Evolutionary conservation across 2,888 invertebrate genomes (phyloP).

Genomic region (Apamea epomidion): DNA sequence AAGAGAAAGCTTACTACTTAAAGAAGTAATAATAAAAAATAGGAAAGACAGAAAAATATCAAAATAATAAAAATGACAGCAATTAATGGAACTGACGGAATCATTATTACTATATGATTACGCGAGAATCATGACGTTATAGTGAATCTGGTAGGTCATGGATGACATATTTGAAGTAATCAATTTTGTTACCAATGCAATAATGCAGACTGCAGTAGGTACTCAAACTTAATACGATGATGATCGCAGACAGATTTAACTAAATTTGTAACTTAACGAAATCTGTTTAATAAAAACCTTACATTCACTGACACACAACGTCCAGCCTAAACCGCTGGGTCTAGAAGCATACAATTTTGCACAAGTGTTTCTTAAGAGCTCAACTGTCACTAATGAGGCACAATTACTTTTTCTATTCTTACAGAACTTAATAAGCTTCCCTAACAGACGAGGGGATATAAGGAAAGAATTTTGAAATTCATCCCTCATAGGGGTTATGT

Average conservation of each 20-base stretch:
- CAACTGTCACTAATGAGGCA: background rate
- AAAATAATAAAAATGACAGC: constrained; percentile 31
- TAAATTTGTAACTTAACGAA: background rate
- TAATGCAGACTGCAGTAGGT: background rate
- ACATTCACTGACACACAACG: background rate
- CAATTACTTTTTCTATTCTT: background rate
- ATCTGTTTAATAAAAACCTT: background rate
- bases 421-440: background rate
- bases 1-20: background rate
- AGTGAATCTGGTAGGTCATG: constrained; percentile 26
- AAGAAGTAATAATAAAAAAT: constrained; percentile 4
- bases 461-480: background rate
- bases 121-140: background rate
- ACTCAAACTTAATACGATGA: background rate
- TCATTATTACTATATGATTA: constrained; percentile 10
- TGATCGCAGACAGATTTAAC: background rate
- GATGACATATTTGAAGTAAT: background rate
- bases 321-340: background rate
- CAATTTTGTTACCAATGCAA: background rate
- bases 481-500: background rate
- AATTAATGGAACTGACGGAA: constrained; percentile 23
- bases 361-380: background rate
- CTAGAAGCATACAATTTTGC: background rate
- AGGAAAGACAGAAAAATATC: constrained; percentile 17
- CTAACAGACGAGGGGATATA: background rate